Conservation (phyloP, 1,140 invertebrate genomes). For the Oryzaephilus surinamensis region DNA sequence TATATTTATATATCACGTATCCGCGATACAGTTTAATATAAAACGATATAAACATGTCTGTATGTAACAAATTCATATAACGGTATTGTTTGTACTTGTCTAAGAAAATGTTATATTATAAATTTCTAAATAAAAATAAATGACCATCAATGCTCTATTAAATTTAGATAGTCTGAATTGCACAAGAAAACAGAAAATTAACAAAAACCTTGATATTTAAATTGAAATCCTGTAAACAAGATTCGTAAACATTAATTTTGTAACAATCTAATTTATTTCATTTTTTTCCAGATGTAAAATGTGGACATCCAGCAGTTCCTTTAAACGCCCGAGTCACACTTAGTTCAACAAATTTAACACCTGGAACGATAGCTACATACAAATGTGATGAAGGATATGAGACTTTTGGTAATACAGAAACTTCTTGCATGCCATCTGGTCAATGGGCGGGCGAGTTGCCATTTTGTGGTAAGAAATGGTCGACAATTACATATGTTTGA, state of each 20-base stretch:
- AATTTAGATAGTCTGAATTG: no score
- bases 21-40: no score
- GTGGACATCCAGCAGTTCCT: slow-evolving; percentile 73
- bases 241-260: slow-evolving; percentile 2
- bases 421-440: slow-evolving; percentile 55
- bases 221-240: slow-evolving; percentile 4
- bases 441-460: slow-evolving; percentile 71
- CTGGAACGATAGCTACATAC: slow-evolving; percentile 61
- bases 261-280: background rate
- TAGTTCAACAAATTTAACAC: slow-evolving; percentile 39
- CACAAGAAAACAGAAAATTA: no score
- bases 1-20: no score
- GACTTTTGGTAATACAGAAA: slow-evolving; percentile 48
- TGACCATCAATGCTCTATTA: no score
- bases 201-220: no score
- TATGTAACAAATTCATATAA: no score
- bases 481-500: background rate
- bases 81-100: no score
- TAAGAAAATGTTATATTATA: no score
- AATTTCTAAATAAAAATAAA: no score
- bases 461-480: slow-evolving; percentile 57
- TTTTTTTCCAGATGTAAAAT: slow-evolving; percentile 43
- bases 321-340: slow-evolving; percentile 61
- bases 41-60: no score
- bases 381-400: slow-evolving; percentile 77